phyloP scores from a whole-genome alignment of 2,113 vertebrate species.

The Scartelaos histophorus region DNA sequence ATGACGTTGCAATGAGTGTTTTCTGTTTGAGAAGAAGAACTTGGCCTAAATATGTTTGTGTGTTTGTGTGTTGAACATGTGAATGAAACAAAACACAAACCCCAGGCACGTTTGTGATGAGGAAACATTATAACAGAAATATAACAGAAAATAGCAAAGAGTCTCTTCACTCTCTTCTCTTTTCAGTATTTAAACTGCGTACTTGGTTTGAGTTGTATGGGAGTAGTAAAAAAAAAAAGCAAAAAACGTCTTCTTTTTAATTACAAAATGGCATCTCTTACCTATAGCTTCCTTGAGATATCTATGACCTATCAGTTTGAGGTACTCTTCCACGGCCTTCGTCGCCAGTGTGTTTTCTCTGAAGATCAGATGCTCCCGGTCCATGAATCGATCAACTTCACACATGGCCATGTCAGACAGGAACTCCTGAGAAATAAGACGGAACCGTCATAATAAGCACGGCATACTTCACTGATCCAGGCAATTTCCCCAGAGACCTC shows the following conservation, averaged over 20 bases:
- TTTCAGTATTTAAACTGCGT: background rate
- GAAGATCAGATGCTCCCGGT: conserved; percentile 95
- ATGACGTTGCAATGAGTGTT: no score
- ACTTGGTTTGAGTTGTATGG: background rate
- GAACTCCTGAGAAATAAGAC: conserved; percentile 83
- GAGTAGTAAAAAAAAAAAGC: background rate
- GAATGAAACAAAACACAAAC: no score
- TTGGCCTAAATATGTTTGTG: no score
- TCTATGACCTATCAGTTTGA: conserved; percentile 97
- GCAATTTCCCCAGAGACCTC: background rate
- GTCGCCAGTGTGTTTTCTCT: conserved; percentile 97
- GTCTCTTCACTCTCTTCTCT: background rate
- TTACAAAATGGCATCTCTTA: conserved; percentile 57
- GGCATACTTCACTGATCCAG: background rate
- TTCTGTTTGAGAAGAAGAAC: no score
- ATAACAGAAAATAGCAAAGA: background rate
- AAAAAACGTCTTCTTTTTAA: background rate
- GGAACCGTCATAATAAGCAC: conserved; percentile 4
- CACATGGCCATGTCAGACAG: conserved; percentile 98
- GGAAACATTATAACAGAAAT: no score
- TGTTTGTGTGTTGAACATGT: no score
- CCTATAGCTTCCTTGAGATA: conserved; percentile 99
- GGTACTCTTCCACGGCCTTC: conserved; percentile 98
- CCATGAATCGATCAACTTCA: conserved; percentile 95
- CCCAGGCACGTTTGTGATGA: no score